Conservation (phyloP, 1,140 invertebrate genomes). For the Drosophila nebulosa region DNA sequence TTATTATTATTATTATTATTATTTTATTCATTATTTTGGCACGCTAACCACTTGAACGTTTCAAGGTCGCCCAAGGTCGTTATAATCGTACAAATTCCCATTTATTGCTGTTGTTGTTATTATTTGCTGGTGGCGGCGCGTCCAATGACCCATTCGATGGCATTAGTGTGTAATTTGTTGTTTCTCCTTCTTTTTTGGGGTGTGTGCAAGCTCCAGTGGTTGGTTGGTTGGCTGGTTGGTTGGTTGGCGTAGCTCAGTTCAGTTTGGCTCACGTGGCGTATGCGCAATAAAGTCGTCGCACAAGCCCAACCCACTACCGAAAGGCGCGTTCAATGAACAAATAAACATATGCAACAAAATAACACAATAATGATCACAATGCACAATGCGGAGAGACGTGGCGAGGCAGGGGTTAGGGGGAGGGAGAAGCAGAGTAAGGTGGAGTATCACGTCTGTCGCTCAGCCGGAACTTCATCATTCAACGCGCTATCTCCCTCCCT, state of each 20-base stretch:
- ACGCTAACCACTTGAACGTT: constrained; percentile 17
- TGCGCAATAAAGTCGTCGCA: constrained; percentile 58
- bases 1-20: neutral
- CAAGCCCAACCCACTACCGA: constrained; percentile 37
- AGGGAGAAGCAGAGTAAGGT: neutral
- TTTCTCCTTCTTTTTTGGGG: constrained; percentile 21
- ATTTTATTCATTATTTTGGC: neutral
- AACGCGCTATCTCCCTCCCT: constrained; percentile 19
- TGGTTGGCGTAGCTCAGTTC: neutral
- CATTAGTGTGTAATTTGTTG: neutral
- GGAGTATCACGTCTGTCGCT: constrained; percentile 35
- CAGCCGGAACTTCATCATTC: constrained; percentile 62
- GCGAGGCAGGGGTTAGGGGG: neutral
- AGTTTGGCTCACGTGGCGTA: constrained; percentile 57
- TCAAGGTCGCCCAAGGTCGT: constrained; percentile 79
- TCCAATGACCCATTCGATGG: constrained; percentile 73
- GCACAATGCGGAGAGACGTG: no score
- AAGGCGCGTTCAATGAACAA: constrained; percentile 55
- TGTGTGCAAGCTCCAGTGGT: constrained; percentile 6
- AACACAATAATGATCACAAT: neutral
- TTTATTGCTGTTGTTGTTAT: neutral
- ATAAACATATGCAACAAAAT: constrained; percentile 40
- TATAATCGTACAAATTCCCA: constrained; percentile 45
- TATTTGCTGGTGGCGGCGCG: constrained; percentile 16
- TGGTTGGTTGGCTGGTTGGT: neutral